Evolutionary conservation across 2,113 vertebrate species (phyloP).

Genomic region (Cariama cristata): DNA sequence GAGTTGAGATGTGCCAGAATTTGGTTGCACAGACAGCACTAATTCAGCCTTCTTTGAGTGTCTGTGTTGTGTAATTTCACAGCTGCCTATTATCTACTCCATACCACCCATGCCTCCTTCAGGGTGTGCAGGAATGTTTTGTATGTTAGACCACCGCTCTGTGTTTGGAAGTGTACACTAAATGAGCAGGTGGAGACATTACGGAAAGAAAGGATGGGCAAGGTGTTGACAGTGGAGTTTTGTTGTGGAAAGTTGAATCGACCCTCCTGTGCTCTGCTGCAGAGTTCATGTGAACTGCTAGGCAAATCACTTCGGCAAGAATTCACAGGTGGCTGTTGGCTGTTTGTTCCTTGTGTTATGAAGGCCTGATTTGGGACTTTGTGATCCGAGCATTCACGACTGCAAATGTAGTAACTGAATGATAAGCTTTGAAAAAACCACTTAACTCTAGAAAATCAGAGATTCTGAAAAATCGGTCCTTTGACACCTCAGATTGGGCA

Average conservation of each 20-base stretch:
- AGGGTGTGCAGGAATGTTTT: neutral
- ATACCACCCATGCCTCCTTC: neutral
- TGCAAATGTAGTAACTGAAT: neutral
- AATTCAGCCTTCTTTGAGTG: neutral
- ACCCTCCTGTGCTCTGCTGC: neutral
- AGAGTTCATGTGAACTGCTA: neutral
- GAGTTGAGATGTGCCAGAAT: neutral
- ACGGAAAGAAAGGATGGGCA: neutral
- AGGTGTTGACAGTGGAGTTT: neutral
- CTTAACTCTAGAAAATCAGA: neutral
- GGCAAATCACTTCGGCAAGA: neutral
- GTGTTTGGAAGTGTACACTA: neutral
- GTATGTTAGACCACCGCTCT: neutral
- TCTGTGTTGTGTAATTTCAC: neutral
- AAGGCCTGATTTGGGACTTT: neutral
- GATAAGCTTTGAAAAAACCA: neutral
- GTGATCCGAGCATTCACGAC: neutral
- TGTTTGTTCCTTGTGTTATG: neutral
- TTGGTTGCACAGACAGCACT: neutral
- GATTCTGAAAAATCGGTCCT: neutral
- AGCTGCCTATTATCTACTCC: neutral
- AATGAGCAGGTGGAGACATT: neutral
- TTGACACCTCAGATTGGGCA: neutral
- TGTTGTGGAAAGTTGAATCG: neutral
- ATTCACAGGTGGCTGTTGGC: neutral